Base-by-base conservation (phyloP, 2,888 invertebrate species). In the Epistrophe eligans region DNA sequence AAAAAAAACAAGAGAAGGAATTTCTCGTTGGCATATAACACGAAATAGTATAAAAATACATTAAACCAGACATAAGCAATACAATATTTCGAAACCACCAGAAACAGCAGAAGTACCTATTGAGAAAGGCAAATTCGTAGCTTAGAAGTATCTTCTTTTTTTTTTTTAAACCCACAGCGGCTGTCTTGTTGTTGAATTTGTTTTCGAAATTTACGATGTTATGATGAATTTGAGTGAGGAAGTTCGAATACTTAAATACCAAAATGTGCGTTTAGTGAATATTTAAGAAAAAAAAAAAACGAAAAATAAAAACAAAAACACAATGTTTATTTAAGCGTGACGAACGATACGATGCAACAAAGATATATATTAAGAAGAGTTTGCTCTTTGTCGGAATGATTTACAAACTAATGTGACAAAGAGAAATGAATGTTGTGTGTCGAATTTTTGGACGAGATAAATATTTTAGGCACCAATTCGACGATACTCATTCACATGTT, bases 171-270 rank as follows among this genome's bases (percentile, higher is more conserved):
- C 62, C 62, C 38, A 7, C 19, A 62, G 5, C n/a, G n/a, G 15
- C 28, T 15, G 64, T 45, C 9, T 64, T 45, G n/a, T 57, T 35
- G 48, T 32, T 55, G 55, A 58, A n/a, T n/a, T n/a, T 72, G 32
- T 72, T 77, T 79, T 79, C 11, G 48, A 66, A 40, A 55, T 58
- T 19, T 62, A 57, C 52, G 55, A 15, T 28, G 60, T 74, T 79
- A 79, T 84, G 74, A 84, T 79, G 74, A 64, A 79, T 84, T 79
- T 32, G 67, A 45, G 55, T 57, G 55, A 40, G 40, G 38, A 57
- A 71, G 64, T 64, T 76, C 60, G 57, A 52, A 58, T 45, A 66
- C 77, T 52, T 45, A 58, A 48, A 66, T 32, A 64, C 24, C 3
- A 24, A 24, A n/a, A 45, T 64, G 45, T 28, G 32, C 64, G 32